Conservation (phyloP, 53 echinoderm and acorn worm genomes). For the Antedon mediterranea region DNA sequence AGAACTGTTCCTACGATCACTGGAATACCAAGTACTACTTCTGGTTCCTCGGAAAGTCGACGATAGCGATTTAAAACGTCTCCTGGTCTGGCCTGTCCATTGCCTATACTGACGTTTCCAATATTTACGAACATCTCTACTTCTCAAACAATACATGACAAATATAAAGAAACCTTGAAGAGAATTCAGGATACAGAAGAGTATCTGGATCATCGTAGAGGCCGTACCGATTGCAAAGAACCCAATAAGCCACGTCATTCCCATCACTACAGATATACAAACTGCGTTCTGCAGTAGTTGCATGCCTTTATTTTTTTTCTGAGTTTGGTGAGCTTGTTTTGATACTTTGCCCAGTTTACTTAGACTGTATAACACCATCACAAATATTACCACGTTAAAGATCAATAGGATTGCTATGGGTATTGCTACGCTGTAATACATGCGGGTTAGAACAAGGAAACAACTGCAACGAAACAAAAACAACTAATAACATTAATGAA, state of each 20-base stretch:
- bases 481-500: too few species aligned
- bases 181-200: too few species aligned
- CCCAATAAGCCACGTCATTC: too few species aligned
- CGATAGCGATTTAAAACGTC: not conserved
- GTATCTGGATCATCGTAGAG: too few species aligned
- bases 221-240: not conserved
- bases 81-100: not conserved
- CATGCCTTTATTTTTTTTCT: not conserved
- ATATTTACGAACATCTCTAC: not conserved
- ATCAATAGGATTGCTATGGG: not conserved
- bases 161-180: too few species aligned
- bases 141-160: not conserved
- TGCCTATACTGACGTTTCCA: not conserved
- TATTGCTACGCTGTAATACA: not conserved
- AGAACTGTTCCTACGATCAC: not conserved
- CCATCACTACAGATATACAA: not conserved
- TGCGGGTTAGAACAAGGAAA: not conserved
- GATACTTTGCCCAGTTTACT: not conserved
- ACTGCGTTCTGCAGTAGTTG: too few species aligned
- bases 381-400: not conserved
- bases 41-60: not conserved
- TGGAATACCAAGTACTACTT: not conserved
- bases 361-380: not conserved
- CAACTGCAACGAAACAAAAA: not conserved
- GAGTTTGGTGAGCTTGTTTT: not conserved